Percentiles rank a stretch among this genome's conserved stretches.
Evolutionary conservation across 1,140 invertebrate species (phyloP).

Genomic region (Heterodera schachtii): DNA sequence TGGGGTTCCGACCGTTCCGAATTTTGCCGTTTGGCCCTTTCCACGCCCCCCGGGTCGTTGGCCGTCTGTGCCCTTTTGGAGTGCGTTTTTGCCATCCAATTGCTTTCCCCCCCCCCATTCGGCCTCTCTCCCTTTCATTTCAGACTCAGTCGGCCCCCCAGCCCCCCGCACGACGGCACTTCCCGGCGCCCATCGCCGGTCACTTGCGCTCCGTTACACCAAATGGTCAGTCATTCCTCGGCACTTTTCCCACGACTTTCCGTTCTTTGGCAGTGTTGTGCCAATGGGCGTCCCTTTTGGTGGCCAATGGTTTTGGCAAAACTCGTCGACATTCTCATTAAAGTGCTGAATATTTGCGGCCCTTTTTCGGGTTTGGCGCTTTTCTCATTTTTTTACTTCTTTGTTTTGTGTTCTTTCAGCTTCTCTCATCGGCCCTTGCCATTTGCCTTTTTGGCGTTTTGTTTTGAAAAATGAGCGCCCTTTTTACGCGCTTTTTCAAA

Average conservation of each 20-base stretch:
- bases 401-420: slow-evolving; percentile 43
- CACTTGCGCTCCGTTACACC: not conserved
- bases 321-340: slow-evolving; percentile 30
- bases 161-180: not conserved
- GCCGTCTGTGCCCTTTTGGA: slow-evolving; percentile 8
- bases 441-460: slow-evolving; percentile 35
- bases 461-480: slow-evolving; percentile 52
- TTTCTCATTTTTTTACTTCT: slow-evolving; percentile 31
- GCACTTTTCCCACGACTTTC: not conserved
- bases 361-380: not conserved
- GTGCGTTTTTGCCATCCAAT: not conserved
- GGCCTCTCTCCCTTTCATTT: not conserved
- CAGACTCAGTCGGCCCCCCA: not conserved
- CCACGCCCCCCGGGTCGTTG: slow-evolving; percentile 7
- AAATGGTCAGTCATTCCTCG: not conserved
- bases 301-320: slow-evolving; percentile 46
- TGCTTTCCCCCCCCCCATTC: not conserved
- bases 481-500: slow-evolving; percentile 44
- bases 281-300: not conserved
- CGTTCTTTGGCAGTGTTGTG: not conserved
- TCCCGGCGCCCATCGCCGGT: not conserved
- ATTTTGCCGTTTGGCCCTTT: not conserved
- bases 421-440: not conserved
- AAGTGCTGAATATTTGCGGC: slow-evolving; percentile 38
- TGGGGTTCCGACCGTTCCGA: not conserved